These are phyloP conservation scores for Chrysocyon brachyurus DNA, from an alignment of 2,797 vertebrate genomes.

Conservation along the genomic window DNA sequence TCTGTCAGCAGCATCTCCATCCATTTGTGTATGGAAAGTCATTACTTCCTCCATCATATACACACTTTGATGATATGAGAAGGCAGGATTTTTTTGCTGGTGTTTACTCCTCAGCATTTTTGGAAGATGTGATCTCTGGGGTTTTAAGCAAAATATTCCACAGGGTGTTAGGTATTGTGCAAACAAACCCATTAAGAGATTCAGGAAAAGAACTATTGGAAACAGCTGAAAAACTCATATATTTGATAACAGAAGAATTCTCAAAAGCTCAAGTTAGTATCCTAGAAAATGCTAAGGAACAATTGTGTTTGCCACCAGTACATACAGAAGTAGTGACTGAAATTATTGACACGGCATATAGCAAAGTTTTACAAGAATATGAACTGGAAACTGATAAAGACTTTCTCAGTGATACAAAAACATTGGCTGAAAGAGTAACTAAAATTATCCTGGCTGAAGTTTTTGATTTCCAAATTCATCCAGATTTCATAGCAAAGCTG, in stretches of 20 bases:
- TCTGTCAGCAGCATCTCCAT: constrained; percentile 64
- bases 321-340: constrained; percentile 11
- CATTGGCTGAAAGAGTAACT: constrained; percentile 48
- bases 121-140: constrained; percentile 69
- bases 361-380: constrained; percentile 50
- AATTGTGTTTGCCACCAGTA: constrained; percentile 18
- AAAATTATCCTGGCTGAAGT: constrained; percentile 72
- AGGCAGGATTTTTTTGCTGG: constrained; percentile 43
- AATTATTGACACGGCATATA: constrained; percentile 45
- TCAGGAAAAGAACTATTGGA: constrained; percentile 51
- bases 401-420: constrained; percentile 68
- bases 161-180: constrained; percentile 21
- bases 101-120: constrained; percentile 58
- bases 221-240: constrained; percentile 49
- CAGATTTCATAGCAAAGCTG: constrained; percentile 62
- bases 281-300: constrained; percentile 40
- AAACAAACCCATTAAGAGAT: constrained; percentile 43
- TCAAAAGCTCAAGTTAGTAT: constrained; percentile 65
- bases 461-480: constrained; percentile 72
- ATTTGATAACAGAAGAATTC: constrained; percentile 61
- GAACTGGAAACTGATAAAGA: constrained; percentile 58
- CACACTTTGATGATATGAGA: constrained; percentile 26
- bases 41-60: not conserved
- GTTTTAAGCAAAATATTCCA: constrained; percentile 76
- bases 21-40: constrained; percentile 62